Conservation (phyloP, 2,888 invertebrate species). For the Idaea dimidiata region DNA sequence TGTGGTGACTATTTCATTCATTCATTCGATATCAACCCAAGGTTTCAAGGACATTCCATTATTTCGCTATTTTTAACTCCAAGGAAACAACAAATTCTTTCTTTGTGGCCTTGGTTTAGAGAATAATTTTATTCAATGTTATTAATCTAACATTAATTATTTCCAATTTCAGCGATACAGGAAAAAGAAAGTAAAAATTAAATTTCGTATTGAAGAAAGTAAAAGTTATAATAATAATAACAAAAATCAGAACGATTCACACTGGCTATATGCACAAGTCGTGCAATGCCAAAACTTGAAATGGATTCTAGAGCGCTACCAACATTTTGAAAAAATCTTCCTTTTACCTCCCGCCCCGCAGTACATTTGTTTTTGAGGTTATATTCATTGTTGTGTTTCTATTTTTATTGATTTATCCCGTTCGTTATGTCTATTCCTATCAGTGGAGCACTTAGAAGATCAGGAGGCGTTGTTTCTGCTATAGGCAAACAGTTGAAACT, state of each 20-base stretch:
- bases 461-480: slow-evolving; percentile 86
- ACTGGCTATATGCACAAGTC: not conserved
- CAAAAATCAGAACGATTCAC: not conserved
- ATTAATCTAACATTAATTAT: no score
- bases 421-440: slow-evolving; percentile 86
- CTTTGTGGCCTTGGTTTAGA: no score
- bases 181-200: no score
- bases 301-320: not conserved
- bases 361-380: slow-evolving; percentile 9
- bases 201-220: no score
- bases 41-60: no score
- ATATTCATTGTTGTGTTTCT: slow-evolving; percentile 13
- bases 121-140: no score
- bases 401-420: slow-evolving; percentile 36
- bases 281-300: not conserved
- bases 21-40: no score
- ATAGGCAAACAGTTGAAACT: slow-evolving; percentile 86
- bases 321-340: not conserved
- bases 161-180: no score
- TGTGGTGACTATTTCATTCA: no score
- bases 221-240: no score
- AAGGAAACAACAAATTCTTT: no score
- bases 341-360: not conserved
- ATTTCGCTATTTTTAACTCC: no score
- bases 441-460: slow-evolving; percentile 84